Conservation (phyloP, 2,113 vertebrate species). For the Strigops habroptila region DNA sequence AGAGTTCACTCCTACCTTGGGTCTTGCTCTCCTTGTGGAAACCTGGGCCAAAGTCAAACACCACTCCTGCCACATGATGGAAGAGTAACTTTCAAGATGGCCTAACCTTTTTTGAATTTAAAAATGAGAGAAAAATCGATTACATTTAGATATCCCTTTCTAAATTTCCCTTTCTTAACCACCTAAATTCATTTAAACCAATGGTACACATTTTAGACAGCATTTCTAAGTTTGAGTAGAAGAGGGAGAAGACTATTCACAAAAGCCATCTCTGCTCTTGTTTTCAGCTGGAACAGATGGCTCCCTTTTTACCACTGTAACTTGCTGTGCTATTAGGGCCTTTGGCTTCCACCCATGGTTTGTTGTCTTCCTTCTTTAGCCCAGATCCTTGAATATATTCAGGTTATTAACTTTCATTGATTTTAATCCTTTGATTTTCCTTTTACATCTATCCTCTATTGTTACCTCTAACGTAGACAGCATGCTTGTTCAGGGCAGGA, state of each 20-base stretch:
- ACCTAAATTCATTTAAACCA: neutral
- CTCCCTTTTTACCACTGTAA: neutral
- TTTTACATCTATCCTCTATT: neutral
- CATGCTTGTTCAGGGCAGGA: neutral
- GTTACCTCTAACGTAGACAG: neutral
- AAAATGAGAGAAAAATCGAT: neutral
- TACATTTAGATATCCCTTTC: neutral
- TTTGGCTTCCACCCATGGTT: neutral
- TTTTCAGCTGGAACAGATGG: neutral
- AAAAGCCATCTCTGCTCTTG: neutral
- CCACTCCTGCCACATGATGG: neutral
- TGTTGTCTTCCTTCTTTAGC: neutral
- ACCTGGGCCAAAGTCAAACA: neutral
- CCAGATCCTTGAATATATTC: neutral
- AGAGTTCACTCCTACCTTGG: neutral
- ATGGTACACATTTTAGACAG: neutral
- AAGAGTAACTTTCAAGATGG: neutral
- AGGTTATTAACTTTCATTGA: neutral
- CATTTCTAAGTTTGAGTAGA: neutral
- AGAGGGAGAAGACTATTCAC: neutral
- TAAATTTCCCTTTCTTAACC: neutral
- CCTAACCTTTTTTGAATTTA: neutral
- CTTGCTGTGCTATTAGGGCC: neutral
- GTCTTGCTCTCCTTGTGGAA: neutral
- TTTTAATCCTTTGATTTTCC: neutral